A percentile compares a stretch with the other conserved stretches of the same genome.
Evolutionary conservation across 2,113 vertebrate genomes (phyloP).

Genomic region (Tyrannus savana): DNA sequence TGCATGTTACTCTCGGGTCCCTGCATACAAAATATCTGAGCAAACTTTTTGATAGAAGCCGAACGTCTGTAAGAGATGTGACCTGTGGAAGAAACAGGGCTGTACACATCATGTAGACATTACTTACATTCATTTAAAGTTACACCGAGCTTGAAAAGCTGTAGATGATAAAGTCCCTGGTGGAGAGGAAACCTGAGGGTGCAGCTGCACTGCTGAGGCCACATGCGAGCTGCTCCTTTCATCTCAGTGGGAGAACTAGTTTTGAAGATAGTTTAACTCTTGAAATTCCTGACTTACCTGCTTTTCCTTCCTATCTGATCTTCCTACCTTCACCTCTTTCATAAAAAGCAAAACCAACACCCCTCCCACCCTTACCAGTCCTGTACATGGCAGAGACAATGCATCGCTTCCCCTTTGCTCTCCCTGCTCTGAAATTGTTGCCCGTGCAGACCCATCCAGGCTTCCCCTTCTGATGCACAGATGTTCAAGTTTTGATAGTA

Average conservation of each 20-base stretch:
- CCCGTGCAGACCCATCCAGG: not conserved
- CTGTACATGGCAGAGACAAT: not conserved
- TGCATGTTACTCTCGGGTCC: not conserved
- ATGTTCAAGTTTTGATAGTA: not conserved
- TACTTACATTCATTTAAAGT: not conserved
- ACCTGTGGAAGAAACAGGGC: not conserved
- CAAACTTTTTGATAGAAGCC: not conserved
- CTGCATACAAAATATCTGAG: not conserved
- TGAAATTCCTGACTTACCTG: conserved; percentile 44
- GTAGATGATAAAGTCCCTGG: not conserved
- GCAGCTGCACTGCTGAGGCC: not conserved
- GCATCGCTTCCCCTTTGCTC: fast-evolving
- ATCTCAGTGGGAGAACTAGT: conserved; percentile 13
- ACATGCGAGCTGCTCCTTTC: not conserved
- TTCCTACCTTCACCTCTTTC: not conserved
- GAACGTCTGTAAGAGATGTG: not conserved
- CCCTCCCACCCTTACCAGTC: not conserved
- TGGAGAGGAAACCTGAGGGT: not conserved
- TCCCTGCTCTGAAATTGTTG: not conserved
- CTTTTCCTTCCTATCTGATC: conserved; percentile 20
- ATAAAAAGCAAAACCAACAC: not conserved
- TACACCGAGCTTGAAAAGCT: not conserved
- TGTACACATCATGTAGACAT: not conserved
- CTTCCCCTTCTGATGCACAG: not conserved
- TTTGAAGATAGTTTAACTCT: conserved; percentile 25